Conservation (phyloP, 2,113 vertebrate genomes). For the Ptychochromis oligacanthus region DNA sequence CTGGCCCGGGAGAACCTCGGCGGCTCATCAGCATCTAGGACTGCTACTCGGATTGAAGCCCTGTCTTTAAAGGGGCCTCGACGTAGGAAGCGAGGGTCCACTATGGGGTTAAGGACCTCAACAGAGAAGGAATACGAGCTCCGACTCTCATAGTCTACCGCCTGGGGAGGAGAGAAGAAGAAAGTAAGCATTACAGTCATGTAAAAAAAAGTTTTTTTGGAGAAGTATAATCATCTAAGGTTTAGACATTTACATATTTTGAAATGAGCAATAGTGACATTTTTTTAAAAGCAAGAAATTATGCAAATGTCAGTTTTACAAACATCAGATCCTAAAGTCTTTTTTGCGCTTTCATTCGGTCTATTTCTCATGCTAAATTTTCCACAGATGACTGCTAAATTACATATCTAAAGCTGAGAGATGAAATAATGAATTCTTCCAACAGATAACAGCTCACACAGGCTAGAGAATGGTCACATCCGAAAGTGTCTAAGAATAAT, state of each 20-base stretch:
- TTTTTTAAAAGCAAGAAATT: slow-evolving; percentile 26
- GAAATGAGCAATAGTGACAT: slow-evolving; percentile 28
- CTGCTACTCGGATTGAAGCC: slow-evolving; percentile 82
- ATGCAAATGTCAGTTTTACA: slow-evolving; percentile 32
- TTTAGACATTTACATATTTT: slow-evolving; percentile 1
- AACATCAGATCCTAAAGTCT: slow-evolving; percentile 29
- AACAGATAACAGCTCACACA: slow-evolving; percentile 28
- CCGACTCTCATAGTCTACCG: slow-evolving; percentile 87
- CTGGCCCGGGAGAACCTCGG: slow-evolving; percentile 84
- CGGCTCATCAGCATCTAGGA: slow-evolving; percentile 89
- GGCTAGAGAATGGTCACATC: slow-evolving; percentile 24
- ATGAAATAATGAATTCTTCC: slow-evolving; percentile 56
- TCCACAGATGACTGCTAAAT: slow-evolving; percentile 44
- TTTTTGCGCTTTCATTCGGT: slow-evolving; percentile 43
- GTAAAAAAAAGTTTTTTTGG: neutral
- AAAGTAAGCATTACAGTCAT: neutral
- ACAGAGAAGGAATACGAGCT: slow-evolving; percentile 89
- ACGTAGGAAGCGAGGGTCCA: slow-evolving; percentile 88
- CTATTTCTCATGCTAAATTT: slow-evolving; percentile 37
- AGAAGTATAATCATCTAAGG: neutral
- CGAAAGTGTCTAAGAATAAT: slow-evolving; percentile 26
- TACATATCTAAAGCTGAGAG: slow-evolving; percentile 56
- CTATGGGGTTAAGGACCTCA: slow-evolving; percentile 89
- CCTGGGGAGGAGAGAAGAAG: slow-evolving; percentile 62
- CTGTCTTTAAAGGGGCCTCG: slow-evolving; percentile 90